phyloP scores from a whole-genome alignment of 2,888 invertebrate species.

The Nomada ruficornis region DNA sequence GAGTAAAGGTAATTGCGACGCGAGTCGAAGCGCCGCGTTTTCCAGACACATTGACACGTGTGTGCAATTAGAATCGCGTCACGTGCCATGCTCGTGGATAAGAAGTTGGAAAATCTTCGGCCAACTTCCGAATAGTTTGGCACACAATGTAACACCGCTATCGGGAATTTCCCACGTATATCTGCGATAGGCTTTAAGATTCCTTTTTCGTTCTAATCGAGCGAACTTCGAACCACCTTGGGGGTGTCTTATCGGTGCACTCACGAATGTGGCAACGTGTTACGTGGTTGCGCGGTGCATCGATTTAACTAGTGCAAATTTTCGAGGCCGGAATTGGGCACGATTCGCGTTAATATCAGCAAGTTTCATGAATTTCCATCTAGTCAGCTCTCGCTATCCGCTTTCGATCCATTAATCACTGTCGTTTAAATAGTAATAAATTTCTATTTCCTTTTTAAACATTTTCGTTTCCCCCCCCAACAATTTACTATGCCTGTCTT shows the following conservation, averaged over 20 bases:
- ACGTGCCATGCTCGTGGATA: background rate
- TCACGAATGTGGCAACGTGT: slow-evolving; percentile 53
- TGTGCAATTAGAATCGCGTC: background rate
- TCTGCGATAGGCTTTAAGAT: slow-evolving; percentile 30
- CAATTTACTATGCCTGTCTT: background rate
- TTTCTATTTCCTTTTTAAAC: background rate
- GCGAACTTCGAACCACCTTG: slow-evolving; percentile 57
- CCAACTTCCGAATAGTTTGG: too few species aligned
- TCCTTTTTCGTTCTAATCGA: slow-evolving; percentile 38
- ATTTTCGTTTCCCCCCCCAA: background rate
- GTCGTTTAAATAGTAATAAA: slow-evolving; percentile 3
- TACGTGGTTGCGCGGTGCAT: slow-evolving; percentile 47
- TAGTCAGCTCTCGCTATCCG: background rate
- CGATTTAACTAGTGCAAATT: slow-evolving; percentile 45
- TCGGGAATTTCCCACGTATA: slow-evolving; percentile 12
- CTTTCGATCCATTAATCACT: slow-evolving; percentile 8
- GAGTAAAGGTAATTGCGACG: background rate
- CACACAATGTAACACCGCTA: background rate
- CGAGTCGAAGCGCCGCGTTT: background rate
- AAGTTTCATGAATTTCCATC: slow-evolving; percentile 1
- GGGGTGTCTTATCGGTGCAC: slow-evolving; percentile 48
- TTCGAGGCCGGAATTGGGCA: slow-evolving; percentile 21
- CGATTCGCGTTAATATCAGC: slow-evolving; percentile 9
- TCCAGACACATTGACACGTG: background rate
- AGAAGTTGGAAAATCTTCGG: too few species aligned